A percentile compares a stretch with the other conserved stretches of the same genome.
Conservation (phyloP, 2,113 vertebrate genomes). For the Marmota flaviventris region DNA sequence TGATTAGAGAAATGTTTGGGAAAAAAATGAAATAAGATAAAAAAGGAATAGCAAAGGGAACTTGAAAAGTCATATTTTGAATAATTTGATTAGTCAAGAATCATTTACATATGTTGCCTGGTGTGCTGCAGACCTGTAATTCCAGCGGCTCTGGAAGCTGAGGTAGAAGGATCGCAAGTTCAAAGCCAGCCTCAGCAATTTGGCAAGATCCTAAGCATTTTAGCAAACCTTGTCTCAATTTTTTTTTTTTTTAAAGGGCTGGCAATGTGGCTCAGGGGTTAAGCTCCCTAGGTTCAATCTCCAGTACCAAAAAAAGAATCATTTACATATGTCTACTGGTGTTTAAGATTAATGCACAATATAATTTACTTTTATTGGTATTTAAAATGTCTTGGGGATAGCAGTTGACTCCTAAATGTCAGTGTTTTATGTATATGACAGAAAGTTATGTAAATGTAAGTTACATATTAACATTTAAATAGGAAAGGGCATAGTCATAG, state of each 20-base stretch:
- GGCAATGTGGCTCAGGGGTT: no score
- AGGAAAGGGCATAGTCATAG: constrained; percentile 23
- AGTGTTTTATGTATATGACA: neutral
- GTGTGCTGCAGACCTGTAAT: neutral
- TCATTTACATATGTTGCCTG: neutral
- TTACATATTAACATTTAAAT: constrained; percentile 46
- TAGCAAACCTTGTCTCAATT: no score
- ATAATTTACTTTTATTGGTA: constrained; percentile 13
- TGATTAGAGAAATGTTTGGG: constrained; percentile 31
- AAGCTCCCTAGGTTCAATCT: no score
- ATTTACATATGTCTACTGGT: neutral
- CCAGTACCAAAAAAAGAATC: neutral
- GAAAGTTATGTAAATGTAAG: constrained; percentile 6
- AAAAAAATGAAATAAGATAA: neutral
- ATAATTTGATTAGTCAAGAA: constrained; percentile 45
- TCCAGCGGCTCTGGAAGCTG: neutral
- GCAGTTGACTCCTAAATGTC: constrained; percentile 8
- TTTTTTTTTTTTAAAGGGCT: no score
- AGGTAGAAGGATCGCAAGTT: neutral
- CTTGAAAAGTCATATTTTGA: neutral
- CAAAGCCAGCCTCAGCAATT: neutral
- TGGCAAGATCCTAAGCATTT: no score
- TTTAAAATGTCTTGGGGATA: constrained; percentile 24
- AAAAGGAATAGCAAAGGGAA: neutral
- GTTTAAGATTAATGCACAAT: neutral